Base-by-base conservation (phyloP, 92 coral and sea anemone species). In the Umimayanthus kanabou region DNA sequence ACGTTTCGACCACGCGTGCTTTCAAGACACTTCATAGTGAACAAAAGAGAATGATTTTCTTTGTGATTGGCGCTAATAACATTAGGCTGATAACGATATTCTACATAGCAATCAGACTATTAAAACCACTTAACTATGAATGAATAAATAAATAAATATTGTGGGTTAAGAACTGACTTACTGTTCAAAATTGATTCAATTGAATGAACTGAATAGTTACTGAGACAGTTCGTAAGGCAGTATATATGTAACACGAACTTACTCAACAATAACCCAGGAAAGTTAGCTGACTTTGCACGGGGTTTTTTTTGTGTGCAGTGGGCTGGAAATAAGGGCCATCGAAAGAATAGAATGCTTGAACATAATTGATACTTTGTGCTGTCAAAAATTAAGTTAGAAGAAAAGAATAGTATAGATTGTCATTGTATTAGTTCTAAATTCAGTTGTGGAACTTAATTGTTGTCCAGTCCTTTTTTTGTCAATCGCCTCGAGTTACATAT, bases 331-430 rank as follows among this genome's bases (percentile, higher is more conserved):
- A 75, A 74, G 45, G 26, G 29, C 22, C 79, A 39, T 75, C 53
- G 3, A 39, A 39, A 75, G 49, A 39, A 75, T 75, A 39, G 79
- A 75, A 39, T 75, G 45, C 9, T 75, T 37, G 20, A 75, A 75
- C 79, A 75, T 75, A 75, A 75, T 75, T 75, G 79, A 75, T 75
- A 75, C 53, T 75, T 75, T 75, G 79, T 75, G 29, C 79, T 15
- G 53, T 37, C 42, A 75, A 75, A 73, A 61, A 61, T 61, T 18
- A 61, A 61, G 69, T 1, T 22, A 20, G 69, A 23, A 61, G 69
- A 61, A 61, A 18, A 61, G 69, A 61, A 61, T 61, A 61, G 0
- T 4, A 61, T 39, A 73, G 18, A 73, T n/a, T 71, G 25, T 14
- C 30, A 39, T 75, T 75, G 79, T 75, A 75, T 75, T 75, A 0